phyloP scores from a whole-genome alignment of 2,797 vertebrate genomes.

The Nannoperca obscura region DNA sequence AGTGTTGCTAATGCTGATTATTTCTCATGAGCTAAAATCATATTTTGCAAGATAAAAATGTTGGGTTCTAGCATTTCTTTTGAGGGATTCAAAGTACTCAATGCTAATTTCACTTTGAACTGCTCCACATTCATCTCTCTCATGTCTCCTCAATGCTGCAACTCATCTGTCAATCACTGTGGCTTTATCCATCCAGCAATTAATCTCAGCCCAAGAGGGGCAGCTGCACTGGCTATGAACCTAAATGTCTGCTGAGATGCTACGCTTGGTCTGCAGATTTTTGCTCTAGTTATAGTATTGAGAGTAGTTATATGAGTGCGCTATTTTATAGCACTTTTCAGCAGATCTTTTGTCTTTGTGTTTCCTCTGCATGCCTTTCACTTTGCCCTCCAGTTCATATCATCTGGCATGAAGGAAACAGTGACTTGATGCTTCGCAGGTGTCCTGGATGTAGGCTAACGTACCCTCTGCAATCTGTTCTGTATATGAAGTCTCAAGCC shows the following conservation, averaged over 20 bases:
- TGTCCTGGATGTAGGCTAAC: constrained; percentile 64
- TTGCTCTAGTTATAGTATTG: constrained; percentile 24
- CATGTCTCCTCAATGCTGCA: constrained; percentile 41
- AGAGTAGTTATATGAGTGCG: constrained; percentile 3
- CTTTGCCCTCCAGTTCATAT: constrained; percentile 9
- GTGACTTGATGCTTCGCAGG: constrained; percentile 49
- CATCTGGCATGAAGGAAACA: constrained; percentile 35
- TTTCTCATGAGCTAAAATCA: constrained; percentile 2
- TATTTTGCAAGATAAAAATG: constrained; percentile 28
- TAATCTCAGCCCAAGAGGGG: constrained; percentile 67
- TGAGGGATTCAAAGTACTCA: constrained; percentile 30
- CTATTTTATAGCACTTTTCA: constrained; percentile 27
- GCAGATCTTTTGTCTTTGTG: constrained; percentile 32
- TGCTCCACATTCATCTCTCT: constrained; percentile 48
- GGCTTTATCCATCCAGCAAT: constrained; percentile 71
- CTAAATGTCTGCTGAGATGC: constrained; percentile 48
- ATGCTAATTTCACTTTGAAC: constrained; percentile 47
- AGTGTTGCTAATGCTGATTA: not conserved
- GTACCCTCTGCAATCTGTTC: constrained; percentile 67
- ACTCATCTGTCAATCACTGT: constrained; percentile 73
- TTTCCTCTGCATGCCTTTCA: constrained; percentile 27
- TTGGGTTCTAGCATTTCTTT: constrained; percentile 22
- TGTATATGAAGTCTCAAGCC: constrained; percentile 49
- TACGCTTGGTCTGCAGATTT: constrained; percentile 44
- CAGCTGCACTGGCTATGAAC: constrained; percentile 71